These are phyloP conservation scores for Eupleurogrammus muticus DNA, from an alignment of 2,797 vertebrate genomes.

Conservation along the genomic window DNA sequence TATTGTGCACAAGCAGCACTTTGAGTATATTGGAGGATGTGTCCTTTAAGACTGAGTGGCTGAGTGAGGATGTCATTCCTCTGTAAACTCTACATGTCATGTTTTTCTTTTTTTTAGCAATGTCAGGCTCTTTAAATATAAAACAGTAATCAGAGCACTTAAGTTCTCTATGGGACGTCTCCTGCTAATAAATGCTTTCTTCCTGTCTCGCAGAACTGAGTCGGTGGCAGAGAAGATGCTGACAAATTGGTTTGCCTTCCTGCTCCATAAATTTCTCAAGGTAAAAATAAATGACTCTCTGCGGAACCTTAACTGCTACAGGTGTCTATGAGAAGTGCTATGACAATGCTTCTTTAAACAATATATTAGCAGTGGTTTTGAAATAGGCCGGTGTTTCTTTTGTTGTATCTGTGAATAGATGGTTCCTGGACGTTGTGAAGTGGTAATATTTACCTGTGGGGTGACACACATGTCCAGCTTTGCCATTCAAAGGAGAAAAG, in stretches of 20 bases:
- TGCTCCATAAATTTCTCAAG: constrained; percentile 97
- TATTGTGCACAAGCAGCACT: constrained; percentile 59
- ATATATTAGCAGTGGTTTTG: constrained; percentile 44
- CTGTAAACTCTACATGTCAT: constrained; percentile 49
- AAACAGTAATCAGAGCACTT: constrained; percentile 67
- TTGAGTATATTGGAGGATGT: constrained; percentile 10
- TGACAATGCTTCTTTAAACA: constrained; percentile 21
- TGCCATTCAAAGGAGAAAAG: constrained; percentile 5
- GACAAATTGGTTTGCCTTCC: constrained; percentile 98
- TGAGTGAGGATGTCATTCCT: constrained; percentile 35
- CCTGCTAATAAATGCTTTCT: constrained; percentile 61
- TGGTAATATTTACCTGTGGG: constrained; percentile 19
- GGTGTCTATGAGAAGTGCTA: constrained; percentile 43
- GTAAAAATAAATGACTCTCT: constrained; percentile 76
- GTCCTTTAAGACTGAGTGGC: constrained; percentile 38
- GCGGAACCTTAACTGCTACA: constrained; percentile 33
- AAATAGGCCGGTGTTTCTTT: constrained; percentile 26
- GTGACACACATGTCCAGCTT: constrained; percentile 30
- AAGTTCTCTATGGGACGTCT: constrained; percentile 54
- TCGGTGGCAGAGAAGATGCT: constrained; percentile 99
- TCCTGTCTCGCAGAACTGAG: constrained; percentile 88
- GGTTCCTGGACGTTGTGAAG: constrained; percentile 28
- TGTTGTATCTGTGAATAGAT: constrained; percentile 31
- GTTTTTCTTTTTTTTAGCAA: constrained; percentile 39
- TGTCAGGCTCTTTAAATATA: constrained; percentile 61